Evolutionary conservation across 2,888 invertebrate genomes (phyloP).

Genomic region (Pollenia griseotomentosa): DNA sequence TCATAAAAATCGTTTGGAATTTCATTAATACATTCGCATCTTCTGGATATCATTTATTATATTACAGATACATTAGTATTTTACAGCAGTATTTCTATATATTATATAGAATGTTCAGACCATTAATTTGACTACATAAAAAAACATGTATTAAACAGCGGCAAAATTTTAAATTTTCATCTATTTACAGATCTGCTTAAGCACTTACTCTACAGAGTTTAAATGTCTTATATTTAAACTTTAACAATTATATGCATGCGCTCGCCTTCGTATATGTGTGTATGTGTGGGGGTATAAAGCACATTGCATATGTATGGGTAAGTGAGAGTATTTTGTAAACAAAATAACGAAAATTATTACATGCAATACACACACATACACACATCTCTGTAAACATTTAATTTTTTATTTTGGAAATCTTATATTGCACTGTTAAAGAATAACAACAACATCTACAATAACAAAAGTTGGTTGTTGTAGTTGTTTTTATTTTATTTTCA

Average conservation of each 20-base stretch:
- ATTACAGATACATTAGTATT: too few relatives aligned
- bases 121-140: too few relatives aligned
- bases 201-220: neutral
- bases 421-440: constrained; percentile 48
- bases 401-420: constrained; percentile 40
- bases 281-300: neutral
- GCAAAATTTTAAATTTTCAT: neutral
- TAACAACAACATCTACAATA: constrained; percentile 29
- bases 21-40: too few relatives aligned
- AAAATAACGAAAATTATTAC: constrained; percentile 64
- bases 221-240: constrained; percentile 35
- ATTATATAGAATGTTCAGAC: too few relatives aligned
- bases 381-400: neutral
- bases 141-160: too few relatives aligned
- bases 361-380: constrained; percentile 25
- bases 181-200: neutral
- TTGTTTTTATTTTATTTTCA: constrained; percentile 24
- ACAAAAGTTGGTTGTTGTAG: constrained; percentile 35
- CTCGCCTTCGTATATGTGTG: neutral
- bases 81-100: too few relatives aligned
- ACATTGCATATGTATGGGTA: too few relatives aligned
- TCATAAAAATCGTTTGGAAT: too few relatives aligned
- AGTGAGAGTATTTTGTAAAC: constrained; percentile 45
- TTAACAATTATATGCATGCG: neutral
- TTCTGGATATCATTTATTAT: too few relatives aligned